Evolutionary conservation across 2,113 vertebrate genomes (phyloP).

Genomic region (Pitta sordida): DNA sequence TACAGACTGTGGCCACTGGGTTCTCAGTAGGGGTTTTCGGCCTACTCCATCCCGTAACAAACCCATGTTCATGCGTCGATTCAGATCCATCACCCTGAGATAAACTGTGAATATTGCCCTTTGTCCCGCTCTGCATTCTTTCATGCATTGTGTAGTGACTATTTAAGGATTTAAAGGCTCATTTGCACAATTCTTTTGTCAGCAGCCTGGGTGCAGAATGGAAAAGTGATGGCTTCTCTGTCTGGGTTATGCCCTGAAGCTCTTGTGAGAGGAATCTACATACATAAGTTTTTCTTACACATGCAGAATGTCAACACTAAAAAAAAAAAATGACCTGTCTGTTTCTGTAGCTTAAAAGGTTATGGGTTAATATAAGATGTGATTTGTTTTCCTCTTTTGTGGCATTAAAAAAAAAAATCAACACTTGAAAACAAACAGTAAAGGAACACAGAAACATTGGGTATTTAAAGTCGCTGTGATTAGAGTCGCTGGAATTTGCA

Average conservation of each 20-base stretch:
- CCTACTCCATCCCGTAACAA: slow-evolving; percentile 87
- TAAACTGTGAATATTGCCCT: slow-evolving; percentile 89
- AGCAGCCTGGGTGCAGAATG: slow-evolving; percentile 82
- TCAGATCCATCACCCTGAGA: slow-evolving; percentile 98
- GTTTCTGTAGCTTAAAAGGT: slow-evolving; percentile 70
- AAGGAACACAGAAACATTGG: not conserved
- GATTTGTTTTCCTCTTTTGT: slow-evolving; percentile 48
- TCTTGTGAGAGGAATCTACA: slow-evolving; percentile 76
- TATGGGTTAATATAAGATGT: slow-evolving; percentile 68
- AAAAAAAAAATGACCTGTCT: slow-evolving; percentile 72
- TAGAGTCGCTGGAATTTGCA: not conserved
- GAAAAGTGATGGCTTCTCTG: slow-evolving; percentile 77
- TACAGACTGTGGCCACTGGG: slow-evolving; percentile 83
- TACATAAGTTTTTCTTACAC: slow-evolving; percentile 71
- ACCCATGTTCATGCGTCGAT: slow-evolving; percentile 97
- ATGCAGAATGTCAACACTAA: slow-evolving; percentile 73
- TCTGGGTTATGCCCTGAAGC: slow-evolving; percentile 79
- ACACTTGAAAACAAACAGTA: slow-evolving; percentile 45
- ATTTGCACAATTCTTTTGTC: slow-evolving; percentile 99
- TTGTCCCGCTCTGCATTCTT: slow-evolving; percentile 91
- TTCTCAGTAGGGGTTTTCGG: slow-evolving; percentile 89
- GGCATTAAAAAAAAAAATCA: slow-evolving; percentile 13
- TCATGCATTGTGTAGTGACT: slow-evolving; percentile 91
- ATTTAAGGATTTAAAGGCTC: slow-evolving; percentile 99
- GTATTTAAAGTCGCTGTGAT: slow-evolving; percentile 50